Conservation (phyloP, 2,888 invertebrate species). For the Tetropium fuscum region DNA sequence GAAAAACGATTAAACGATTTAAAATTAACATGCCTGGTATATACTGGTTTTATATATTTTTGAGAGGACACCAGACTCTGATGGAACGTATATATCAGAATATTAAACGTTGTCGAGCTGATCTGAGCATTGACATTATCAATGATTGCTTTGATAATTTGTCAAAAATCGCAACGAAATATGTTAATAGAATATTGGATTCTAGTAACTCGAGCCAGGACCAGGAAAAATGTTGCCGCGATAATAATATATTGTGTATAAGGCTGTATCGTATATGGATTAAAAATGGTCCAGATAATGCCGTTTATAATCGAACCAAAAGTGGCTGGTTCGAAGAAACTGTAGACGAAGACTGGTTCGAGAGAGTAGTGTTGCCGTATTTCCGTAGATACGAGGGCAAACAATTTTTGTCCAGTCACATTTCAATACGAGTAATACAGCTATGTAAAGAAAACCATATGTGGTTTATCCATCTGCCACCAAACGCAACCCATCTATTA, state of each 20-base stretch:
- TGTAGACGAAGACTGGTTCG: not conserved
- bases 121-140: not conserved
- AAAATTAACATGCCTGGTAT: no score
- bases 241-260: not conserved
- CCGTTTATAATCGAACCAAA: not conserved
- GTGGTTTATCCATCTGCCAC: conserved; percentile 10
- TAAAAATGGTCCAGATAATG: not conserved
- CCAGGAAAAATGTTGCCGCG: not conserved
- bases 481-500: conserved; percentile 8
- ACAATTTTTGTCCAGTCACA: conserved; percentile 18
- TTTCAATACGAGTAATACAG: conserved; percentile 11
- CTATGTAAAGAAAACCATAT: conserved; percentile 11
- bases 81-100: conserved; percentile 19
- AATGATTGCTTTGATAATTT: not conserved
- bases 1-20: no score
- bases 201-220: not conserved
- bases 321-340: not conserved
- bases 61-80: no score
- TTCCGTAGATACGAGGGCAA: not conserved
- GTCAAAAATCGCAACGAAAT: not conserved
- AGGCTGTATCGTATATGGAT: not conserved
- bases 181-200: no score
- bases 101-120: conserved; percentile 15
- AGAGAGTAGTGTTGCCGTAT: not conserved
- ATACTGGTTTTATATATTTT: no score